A percentile compares a stretch with the other conserved stretches of the same genome.
These are phyloP conservation scores for Cliona cf. orientalis DNA, from an alignment of 37 sponge, comb jelly and placozoan species.

Conservation along the genomic window DNA sequence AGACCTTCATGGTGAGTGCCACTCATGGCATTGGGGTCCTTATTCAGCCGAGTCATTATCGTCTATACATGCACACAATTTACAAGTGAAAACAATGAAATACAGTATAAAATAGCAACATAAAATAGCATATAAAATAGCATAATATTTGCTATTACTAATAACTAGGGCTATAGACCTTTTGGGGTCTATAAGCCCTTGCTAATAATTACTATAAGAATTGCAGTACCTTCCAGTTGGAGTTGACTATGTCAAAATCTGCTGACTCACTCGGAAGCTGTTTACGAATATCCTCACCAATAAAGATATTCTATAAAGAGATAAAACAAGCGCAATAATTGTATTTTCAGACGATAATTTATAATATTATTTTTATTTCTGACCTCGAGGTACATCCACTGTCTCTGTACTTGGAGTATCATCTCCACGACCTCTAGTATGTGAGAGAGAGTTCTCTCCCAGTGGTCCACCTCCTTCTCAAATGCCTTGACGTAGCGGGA, in stretches of 20 bases:
- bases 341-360: not conserved
- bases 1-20: constrained; percentile 91
- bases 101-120: not conserved
- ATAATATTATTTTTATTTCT: not conserved
- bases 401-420: constrained; percentile 95
- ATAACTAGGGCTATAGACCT: not conserved
- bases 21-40: constrained; percentile 90
- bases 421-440: constrained; percentile 98
- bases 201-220: too few species aligned
- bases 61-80: constrained; percentile 1
- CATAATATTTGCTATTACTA: not conserved
- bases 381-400: constrained; percentile 99
- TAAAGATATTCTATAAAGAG: constrained; percentile 86
- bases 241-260: constrained; percentile 91
- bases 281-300: constrained; percentile 98
- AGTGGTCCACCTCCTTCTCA: constrained; percentile 94
- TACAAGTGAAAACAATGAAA: not conserved
- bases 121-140: too few species aligned
- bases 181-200: not conserved
- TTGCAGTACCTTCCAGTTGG: constrained; percentile 82
- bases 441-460: constrained; percentile 98
- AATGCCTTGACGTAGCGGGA: constrained; percentile 97
- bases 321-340: not conserved
- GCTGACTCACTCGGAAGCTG: constrained; percentile 96
- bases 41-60: constrained; percentile 80